phyloP scores from a whole-genome alignment of 2,888 invertebrate species.

The Hemaris fuciformis region DNA sequence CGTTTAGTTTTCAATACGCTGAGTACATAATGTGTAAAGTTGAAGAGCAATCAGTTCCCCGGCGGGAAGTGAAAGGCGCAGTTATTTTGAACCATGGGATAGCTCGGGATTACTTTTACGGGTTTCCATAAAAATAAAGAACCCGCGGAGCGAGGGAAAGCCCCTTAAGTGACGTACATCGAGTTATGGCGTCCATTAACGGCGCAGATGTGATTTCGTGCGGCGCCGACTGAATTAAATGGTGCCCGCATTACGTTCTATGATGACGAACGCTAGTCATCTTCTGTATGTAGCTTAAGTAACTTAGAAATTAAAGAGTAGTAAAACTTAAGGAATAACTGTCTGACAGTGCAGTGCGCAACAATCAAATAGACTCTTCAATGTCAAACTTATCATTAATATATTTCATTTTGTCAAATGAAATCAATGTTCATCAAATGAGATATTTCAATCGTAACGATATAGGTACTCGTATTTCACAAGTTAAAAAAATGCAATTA shows the following conservation, averaged over 20 bases:
- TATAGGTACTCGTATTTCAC: too few relatives aligned
- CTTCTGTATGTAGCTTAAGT: too few relatives aligned
- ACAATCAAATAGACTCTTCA: too few relatives aligned
- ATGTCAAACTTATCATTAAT: too few relatives aligned
- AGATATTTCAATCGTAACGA: too few relatives aligned
- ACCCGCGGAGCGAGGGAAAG: not conserved
- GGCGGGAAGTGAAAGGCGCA: not conserved
- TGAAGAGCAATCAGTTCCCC: not conserved
- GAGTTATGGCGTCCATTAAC: constrained; percentile 1
- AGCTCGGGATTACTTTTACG: not conserved
- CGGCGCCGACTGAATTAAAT: not conserved
- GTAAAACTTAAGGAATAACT: too few relatives aligned
- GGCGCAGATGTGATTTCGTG: not conserved
- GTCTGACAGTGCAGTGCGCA: too few relatives aligned
- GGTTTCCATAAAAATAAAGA: constrained; percentile 5
- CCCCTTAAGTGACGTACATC: not conserved
- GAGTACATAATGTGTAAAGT: not conserved
- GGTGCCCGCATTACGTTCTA: not conserved
- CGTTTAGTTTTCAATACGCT: too few relatives aligned
- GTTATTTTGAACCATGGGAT: constrained; percentile 5
- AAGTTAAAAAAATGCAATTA: too few relatives aligned
- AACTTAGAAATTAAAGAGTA: too few relatives aligned
- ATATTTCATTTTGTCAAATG: too few relatives aligned
- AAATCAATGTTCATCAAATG: too few relatives aligned
- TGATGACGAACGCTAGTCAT: not conserved